Percentiles rank a stretch among this genome's conserved stretches.
Evolutionary conservation across 2,888 invertebrate species (phyloP).

Genomic region (Lottia gigantea): DNA sequence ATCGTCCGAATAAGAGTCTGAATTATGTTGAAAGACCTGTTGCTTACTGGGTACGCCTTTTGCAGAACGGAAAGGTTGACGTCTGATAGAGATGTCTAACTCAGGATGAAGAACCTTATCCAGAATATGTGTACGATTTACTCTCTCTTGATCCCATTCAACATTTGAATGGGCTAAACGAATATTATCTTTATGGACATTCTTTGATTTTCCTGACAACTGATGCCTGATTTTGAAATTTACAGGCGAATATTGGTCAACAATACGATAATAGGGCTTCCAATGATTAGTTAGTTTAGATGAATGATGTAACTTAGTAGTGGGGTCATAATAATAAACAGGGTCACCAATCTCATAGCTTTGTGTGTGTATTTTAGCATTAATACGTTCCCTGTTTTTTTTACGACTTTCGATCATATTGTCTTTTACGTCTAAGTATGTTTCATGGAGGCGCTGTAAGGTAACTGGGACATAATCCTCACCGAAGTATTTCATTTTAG

Average conservation of each 20-base stretch:
- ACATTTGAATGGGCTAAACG: background rate
- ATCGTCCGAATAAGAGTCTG: too few species aligned
- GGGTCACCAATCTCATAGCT: slow-evolving; percentile 3
- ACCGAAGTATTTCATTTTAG: background rate
- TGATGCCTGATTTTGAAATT: slow-evolving; percentile 12
- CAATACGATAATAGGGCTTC: background rate
- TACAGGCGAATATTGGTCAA: background rate
- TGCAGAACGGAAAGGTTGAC: too few species aligned
- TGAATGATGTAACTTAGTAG: background rate
- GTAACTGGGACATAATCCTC: slow-evolving; percentile 6
- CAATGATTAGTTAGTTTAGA: background rate
- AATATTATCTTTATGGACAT: slow-evolving; percentile 12
- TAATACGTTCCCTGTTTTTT: background rate
- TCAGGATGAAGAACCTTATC: too few species aligned
- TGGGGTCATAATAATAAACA: slow-evolving; percentile 10
- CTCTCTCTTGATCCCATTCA: too few species aligned
- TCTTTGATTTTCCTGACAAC: background rate
- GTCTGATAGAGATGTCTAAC: too few species aligned
- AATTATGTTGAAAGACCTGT: too few species aligned
- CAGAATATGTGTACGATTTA: too few species aligned
- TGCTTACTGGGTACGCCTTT: too few species aligned
- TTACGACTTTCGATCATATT: background rate
- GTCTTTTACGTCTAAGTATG: background rate
- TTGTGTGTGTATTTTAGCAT: background rate
- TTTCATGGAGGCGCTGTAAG: background rate